Conservation (phyloP, 2,888 invertebrate genomes). For the Sipunculus nudus region DNA sequence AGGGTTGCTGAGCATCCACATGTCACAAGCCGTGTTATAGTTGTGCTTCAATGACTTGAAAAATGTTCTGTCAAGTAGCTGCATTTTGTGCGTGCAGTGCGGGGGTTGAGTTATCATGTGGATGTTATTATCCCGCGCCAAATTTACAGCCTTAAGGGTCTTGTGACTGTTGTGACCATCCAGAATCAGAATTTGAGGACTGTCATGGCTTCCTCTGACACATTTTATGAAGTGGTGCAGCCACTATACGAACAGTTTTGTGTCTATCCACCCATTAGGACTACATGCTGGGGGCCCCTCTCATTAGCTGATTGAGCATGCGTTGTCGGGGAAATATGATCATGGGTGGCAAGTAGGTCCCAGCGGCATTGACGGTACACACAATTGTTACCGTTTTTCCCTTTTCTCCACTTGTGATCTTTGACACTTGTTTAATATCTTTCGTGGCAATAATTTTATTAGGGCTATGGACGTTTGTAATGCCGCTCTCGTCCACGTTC, state of each 20-base stretch:
- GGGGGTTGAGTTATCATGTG: conserved; percentile 58
- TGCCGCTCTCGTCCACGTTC: no score
- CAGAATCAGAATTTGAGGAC: conserved; percentile 54
- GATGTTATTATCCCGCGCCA: conserved; percentile 51
- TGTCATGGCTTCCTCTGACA: conserved; percentile 17
- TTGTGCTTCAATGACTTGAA: conserved; percentile 39
- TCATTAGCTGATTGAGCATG: conserved; percentile 49
- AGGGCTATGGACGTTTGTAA: conserved; percentile 21
- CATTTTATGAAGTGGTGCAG: conserved; percentile 57
- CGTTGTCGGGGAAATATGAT: conserved; percentile 50
- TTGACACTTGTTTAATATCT: no score
- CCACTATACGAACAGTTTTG: conserved; percentile 46
- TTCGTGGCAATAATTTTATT: conserved; percentile 6
- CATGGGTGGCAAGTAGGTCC: conserved; percentile 41
- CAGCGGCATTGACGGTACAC: conserved; percentile 38
- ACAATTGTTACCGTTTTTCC: conserved; percentile 33
- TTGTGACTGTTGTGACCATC: conserved; percentile 60
- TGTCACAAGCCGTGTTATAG: conserved; percentile 25
- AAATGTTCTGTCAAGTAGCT: conserved; percentile 42
- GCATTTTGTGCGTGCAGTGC: conserved; percentile 53
- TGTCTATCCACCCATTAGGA: conserved; percentile 52
- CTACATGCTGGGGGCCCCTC: conserved; percentile 50
- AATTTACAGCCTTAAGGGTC: conserved; percentile 48
- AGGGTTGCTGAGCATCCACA: conserved; percentile 30
- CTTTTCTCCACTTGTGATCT: conserved; percentile 32